Evolutionary conservation across 2,888 invertebrate species (phyloP), one percentile per base, ranked within the genome.

Genomic region (Sphinx pinastri): DNA sequence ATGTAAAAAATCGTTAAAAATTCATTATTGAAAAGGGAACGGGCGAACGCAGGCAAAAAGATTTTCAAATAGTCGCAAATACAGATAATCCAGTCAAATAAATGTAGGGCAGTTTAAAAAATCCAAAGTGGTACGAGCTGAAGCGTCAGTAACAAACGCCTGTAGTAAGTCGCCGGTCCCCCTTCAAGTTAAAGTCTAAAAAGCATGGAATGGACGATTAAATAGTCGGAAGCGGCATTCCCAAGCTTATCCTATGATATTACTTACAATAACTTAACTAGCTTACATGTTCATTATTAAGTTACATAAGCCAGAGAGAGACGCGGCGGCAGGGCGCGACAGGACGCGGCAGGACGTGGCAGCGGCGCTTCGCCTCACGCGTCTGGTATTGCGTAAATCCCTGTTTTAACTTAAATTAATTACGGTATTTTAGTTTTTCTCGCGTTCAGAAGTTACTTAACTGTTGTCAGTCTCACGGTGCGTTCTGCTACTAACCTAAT

Each of bases 351-450:
- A 38, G 38, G 7, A 8, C n/a, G n/a, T n/a, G n/a, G n/a, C n/a
- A n/a, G n/a, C n/a, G n/a, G n/a, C n/a, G 8, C 3, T 38, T 5
- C 38, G 38, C 38, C 38, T 38, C 67, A 66, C 68, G 49, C 77
- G 86, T 83, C 91, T 87, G 87, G 87, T 90, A 91, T 91, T 90
- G 91, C 91, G 90, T 82, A 85, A 80, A 83, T 87, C 89, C 90
- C 89, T 86, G 85, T 80, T 82, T 81, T 74, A 81, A 86, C 85
- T 86, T 85, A 87, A 82, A 83, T 84, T 84, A 84, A 84, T 84
- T 81, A 85, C 84, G 83, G 83, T 83, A 82, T 63, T 63, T 63
- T 49, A 63, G 19, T 63, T 31, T 19, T 49, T 63, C 38, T 63
- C n/a, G 19, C 49, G 63, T 63, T 63, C 63, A 69, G 88, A 83